Conservation (phyloP, 2,797 vertebrate genomes). For the Ctenosaura bakeri region DNA sequence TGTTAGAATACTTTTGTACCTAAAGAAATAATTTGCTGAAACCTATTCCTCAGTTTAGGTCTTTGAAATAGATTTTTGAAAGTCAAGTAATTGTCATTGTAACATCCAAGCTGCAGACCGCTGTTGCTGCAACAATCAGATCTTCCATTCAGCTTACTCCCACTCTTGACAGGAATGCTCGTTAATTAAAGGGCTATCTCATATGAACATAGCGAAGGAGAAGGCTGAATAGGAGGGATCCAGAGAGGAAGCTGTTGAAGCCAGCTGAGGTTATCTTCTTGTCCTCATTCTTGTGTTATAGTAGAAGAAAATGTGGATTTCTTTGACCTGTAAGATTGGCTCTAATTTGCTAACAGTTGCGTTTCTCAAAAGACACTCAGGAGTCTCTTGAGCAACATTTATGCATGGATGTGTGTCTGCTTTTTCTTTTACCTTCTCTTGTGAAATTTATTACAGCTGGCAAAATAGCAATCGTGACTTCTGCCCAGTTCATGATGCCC, state of each 20-base stretch:
- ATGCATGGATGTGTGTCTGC: not conserved
- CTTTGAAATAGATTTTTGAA: too few species aligned
- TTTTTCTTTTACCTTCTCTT: not conserved
- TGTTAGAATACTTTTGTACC: too few species aligned
- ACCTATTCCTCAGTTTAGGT: too few species aligned
- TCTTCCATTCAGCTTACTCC: too few species aligned
- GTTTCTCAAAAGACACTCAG: not conserved
- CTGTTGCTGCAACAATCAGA: too few species aligned
- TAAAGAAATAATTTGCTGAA: too few species aligned
- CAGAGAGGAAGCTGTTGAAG: not conserved
- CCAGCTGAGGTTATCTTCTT: not conserved
- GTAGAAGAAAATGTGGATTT: not conserved
- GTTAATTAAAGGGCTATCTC: too few species aligned
- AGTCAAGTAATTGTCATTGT: too few species aligned
- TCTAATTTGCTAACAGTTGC: not conserved
- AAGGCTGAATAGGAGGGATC: not conserved
- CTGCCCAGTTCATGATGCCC: not conserved
- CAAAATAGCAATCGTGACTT: not conserved
- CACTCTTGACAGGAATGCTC: too few species aligned
- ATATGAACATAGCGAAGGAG: too few species aligned
- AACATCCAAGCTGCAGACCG: too few species aligned
- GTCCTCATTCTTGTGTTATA: not conserved
- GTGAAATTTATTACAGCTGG: not conserved
- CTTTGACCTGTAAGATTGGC: fast-evolving
- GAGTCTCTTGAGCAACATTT: constrained; percentile 6